phyloP scores from a whole-genome alignment of 2,797 vertebrate genomes.

The Acanthopagrus latus region DNA sequence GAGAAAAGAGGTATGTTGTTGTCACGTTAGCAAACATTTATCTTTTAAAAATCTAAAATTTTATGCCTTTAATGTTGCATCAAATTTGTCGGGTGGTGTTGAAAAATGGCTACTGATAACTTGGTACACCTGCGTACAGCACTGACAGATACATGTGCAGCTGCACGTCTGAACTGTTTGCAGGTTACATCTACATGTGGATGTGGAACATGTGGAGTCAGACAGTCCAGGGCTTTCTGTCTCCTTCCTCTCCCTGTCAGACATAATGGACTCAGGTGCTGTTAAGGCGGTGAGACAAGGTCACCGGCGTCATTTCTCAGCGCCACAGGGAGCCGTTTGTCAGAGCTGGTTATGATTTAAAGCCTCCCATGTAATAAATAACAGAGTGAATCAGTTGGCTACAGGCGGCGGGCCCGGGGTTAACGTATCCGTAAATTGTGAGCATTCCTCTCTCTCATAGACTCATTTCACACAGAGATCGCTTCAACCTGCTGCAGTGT shows the following conservation, averaged over 20 bases:
- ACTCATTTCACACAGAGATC: conserved; percentile 23
- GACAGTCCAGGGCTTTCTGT: conserved; percentile 37
- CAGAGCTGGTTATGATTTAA: conserved; percentile 71
- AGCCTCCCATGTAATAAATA: conserved; percentile 69
- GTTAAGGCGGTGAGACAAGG: conserved; percentile 66
- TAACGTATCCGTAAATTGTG: conserved; percentile 63
- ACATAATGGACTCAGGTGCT: conserved; percentile 53
- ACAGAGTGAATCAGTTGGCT: conserved; percentile 61
- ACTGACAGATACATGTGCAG: conserved; percentile 16
- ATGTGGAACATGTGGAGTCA: conserved; percentile 8
- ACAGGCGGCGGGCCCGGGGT: conserved; percentile 49
- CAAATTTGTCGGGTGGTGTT: too few relatives aligned
- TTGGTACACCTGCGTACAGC: background rate
- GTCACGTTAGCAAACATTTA: too few relatives aligned
- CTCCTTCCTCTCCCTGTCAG: conserved; percentile 51
- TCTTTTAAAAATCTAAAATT: too few relatives aligned
- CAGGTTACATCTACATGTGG: conserved; percentile 23
- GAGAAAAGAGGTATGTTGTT: too few relatives aligned
- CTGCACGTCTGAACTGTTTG: conserved; percentile 6
- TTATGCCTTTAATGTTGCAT: too few relatives aligned
- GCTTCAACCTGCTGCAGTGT: conserved; percentile 24
- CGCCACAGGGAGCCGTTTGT: conserved; percentile 49
- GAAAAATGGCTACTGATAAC: too few relatives aligned
- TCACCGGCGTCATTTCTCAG: conserved; percentile 63
- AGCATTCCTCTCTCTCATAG: conserved; percentile 47